Conservation (phyloP, 1,140 invertebrate species). For the Cryptotermes secundus region DNA sequence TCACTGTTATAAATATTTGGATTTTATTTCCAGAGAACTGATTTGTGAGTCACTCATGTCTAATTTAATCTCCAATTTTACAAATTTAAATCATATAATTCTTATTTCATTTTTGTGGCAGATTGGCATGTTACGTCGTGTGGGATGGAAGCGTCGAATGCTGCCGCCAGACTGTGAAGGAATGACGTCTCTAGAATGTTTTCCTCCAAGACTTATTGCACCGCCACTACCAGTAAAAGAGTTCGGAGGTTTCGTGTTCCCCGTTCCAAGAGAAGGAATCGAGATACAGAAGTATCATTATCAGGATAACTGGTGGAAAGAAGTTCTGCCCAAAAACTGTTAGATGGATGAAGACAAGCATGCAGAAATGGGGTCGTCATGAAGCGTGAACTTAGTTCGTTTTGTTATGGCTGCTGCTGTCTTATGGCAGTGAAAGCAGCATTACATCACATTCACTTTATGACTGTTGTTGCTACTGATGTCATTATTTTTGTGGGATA, state of each 20-base stretch:
- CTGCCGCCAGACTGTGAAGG: conserved; percentile 59
- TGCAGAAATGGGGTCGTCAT: no score
- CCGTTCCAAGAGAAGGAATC: conserved; percentile 58
- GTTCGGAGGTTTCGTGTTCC: conserved; percentile 53
- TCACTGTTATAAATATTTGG: no score
- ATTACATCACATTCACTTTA: no score
- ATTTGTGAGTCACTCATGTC: no score
- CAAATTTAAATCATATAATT: no score
- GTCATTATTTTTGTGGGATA: no score
- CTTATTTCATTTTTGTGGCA: conserved; percentile 36
- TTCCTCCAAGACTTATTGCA: conserved; percentile 56
- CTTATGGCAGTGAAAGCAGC: no score
- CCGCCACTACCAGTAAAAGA: conserved; percentile 53
- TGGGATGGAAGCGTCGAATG: conserved; percentile 59
- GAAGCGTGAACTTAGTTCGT: no score
- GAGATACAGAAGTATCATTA: conserved; percentile 65
- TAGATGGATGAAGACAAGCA: conserved; percentile 26
- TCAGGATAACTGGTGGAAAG: conserved; percentile 62
- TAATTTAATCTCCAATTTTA: no score
- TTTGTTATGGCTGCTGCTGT: no score
- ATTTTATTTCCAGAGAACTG: no score
- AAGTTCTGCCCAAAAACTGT: conserved; percentile 55
- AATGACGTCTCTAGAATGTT: conserved; percentile 54
- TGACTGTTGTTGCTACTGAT: no score
- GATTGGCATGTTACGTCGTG: conserved; percentile 52